Base-by-base conservation (phyloP, 2,113 vertebrate species). In the Oophaga pumilio region DNA sequence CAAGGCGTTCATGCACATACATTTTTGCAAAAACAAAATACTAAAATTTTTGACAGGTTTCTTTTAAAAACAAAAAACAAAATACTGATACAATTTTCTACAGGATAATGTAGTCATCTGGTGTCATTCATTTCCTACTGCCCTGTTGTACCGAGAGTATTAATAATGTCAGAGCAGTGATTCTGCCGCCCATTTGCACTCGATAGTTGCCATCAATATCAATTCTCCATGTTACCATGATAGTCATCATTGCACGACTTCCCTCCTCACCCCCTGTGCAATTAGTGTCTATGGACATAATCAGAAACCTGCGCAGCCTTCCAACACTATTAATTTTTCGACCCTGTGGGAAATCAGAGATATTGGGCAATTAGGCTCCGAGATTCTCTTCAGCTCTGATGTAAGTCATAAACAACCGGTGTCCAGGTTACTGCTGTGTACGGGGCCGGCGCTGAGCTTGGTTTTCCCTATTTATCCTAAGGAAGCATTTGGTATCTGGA, bases 291-390 rank as follows among this genome's bases (percentile, higher is more conserved):
- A 80, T 66, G 81, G 90, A 93, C 91, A 92, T 93, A 92, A 94
- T 95, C 95, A 93, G 93, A 93, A 94, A 94, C 94, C 94, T 94
- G 95, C 92, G 92, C 92, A 89, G 87, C 91, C 92, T 84, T 91
- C 85, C 88, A 93, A 92, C 93, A 92, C 94, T 93, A 90, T 94
- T 93, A 94, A 92, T 92, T 88, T 89, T 90, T 90, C 90, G 82
- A 85, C 89, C 90, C 90, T 52, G 22, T 93, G 93, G 94, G 92
- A 94, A 91, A 87, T 87, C 91, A 93, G 91, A 87, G 89, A 43
- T 92, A 91, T 90, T 91, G 94, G 95, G 93, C 94, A 92, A 94
- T 94, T 90, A 93, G 91, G 91, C 90, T 93, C 85, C 90, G 89
- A 91, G 88, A 22, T 12, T 73, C 90, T 92, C 90, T 88, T 91